Evolutionary conservation across 2,113 vertebrate genomes (phyloP).

Genomic region (Myiopsitta monachus): DNA sequence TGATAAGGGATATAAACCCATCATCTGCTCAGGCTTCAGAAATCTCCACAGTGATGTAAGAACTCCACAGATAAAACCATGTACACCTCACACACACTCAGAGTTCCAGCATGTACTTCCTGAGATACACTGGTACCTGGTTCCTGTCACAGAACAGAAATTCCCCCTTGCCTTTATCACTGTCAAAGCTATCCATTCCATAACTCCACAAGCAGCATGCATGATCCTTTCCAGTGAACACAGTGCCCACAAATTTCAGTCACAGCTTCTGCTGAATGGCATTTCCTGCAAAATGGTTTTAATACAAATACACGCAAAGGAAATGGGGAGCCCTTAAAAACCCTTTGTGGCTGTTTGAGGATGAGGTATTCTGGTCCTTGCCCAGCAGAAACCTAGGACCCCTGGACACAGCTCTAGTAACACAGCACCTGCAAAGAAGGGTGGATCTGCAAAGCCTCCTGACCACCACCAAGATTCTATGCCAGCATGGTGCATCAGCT

Average conservation of each 20-base stretch:
- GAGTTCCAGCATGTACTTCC: neutral
- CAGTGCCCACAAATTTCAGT: neutral
- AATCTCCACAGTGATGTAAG: neutral
- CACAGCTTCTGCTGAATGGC: neutral
- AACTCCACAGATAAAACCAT: neutral
- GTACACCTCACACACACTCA: neutral
- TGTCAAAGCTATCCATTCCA: neutral
- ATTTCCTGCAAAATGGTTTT: neutral
- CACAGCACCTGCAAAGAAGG: neutral
- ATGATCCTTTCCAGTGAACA: neutral
- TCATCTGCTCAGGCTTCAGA: neutral
- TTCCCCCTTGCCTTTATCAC: neutral
- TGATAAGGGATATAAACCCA: neutral
- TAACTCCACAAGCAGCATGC: neutral
- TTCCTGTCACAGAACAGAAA: neutral
- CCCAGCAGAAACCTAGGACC: neutral
- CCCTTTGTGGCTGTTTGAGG: neutral
- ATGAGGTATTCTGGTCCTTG: neutral
- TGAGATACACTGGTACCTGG: neutral
- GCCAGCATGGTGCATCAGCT: neutral
- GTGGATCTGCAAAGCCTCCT: neutral
- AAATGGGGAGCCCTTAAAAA: neutral
- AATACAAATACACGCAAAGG: neutral
- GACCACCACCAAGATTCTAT: neutral
- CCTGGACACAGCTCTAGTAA: neutral